Evolutionary conservation across 2,113 vertebrate species (phyloP).

Genomic region (Tricholaema leucomelas): DNA sequence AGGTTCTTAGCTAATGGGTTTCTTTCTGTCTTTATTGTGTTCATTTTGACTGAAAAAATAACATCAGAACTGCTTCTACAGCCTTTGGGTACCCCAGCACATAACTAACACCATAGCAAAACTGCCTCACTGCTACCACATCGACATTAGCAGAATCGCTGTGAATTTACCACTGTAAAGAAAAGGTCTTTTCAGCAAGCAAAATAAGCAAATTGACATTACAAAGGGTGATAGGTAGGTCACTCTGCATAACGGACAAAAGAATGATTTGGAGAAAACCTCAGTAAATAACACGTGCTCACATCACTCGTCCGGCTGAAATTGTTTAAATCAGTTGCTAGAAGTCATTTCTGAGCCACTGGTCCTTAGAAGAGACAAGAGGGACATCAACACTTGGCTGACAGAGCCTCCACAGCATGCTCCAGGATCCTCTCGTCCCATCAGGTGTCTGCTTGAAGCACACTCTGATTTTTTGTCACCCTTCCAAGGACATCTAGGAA

Average conservation of each 20-base stretch:
- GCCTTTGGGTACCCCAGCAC: background rate
- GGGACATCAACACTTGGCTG: too few relatives aligned
- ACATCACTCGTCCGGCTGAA: background rate
- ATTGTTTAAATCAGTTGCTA: background rate
- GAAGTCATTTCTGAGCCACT: background rate
- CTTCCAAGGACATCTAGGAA: background rate
- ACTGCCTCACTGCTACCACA: background rate
- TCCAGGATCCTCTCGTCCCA: background rate
- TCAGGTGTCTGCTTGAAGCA: background rate
- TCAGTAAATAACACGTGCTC: background rate
- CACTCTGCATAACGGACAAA: background rate
- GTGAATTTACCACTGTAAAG: background rate
- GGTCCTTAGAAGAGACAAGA: background rate
- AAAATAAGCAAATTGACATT: background rate
- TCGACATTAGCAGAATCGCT: background rate
- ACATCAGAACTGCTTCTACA: background rate
- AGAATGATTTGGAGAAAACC: background rate
- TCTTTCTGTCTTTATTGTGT: background rate
- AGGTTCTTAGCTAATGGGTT: background rate
- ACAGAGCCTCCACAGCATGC: background rate
- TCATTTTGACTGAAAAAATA: conserved; percentile 4
- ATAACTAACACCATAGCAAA: background rate
- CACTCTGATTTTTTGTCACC: background rate
- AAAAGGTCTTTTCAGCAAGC: background rate
- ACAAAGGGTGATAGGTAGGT: background rate